Base-by-base conservation (phyloP, 2,888 invertebrate species). In the Coleophora deauratella region DNA sequence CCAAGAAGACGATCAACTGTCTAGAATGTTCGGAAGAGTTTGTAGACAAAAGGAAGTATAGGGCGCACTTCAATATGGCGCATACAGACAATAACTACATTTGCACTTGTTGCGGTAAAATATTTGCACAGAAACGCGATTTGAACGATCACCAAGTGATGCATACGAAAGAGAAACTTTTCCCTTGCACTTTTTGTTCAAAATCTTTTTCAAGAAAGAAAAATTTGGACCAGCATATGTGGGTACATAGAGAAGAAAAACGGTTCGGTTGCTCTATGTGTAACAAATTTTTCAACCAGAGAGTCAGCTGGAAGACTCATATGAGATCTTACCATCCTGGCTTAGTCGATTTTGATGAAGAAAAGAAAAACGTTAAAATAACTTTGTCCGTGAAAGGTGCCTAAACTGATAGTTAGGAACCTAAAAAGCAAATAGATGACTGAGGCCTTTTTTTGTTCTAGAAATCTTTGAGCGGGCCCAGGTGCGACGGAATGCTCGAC, bases 101-200 rank as follows among this genome's bases (percentile, higher is more conserved):
- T 0, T 84, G 84, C 42, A 64, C 77, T 0, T 75, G 71, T 40
- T 84, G 84, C 32, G 79, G 76, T 0, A 55, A 70, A 35, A 81
- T 79, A 37, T 82, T 78, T 40, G 70, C 68, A 7, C 69, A 75
- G 0, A 72, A 74, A 50, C 61, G 66, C 14, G 64, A 58, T 30
- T 53, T 78, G 6, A 71, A 75, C 14, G 77, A 86, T 9, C 88
- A 88, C 45, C 72, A 74, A 39, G 81, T 87, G 3, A 79, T 81
- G 1, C 89, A 89, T 49, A 87, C 88, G 3, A 80, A 82, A 48
- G 87, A 87, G 43, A 87, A 84, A 40, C 58, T 76, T 1, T 85
- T 76, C 33, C 71, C 77, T 0, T 89, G 89, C 50, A 72, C 79
- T 0, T 72, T 84, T 0, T 89, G 89, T 45, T 59, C 72, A 0